Percentiles rank a stretch among this genome's conserved stretches.
Conservation (phyloP, 2,888 invertebrate genomes). For the Lasioglossum morio region DNA sequence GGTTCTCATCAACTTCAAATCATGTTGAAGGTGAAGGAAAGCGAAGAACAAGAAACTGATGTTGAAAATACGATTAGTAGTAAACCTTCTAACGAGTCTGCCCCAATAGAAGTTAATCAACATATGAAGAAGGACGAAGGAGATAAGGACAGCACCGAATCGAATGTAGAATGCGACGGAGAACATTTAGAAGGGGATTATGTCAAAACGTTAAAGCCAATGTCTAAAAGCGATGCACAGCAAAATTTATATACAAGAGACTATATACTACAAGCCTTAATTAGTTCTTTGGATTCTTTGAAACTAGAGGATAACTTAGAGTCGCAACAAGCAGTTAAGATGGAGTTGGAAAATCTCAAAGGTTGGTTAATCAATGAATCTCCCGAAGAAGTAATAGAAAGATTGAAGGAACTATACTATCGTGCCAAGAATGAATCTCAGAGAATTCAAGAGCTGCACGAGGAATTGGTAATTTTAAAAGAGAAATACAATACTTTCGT, state of each 20-base stretch:
- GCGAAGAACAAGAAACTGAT: conserved; percentile 6
- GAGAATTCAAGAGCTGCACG: conserved; percentile 88
- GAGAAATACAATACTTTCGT: conserved; percentile 89
- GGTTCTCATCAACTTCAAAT: conserved; percentile 53
- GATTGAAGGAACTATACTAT: conserved; percentile 77
- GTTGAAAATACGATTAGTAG: conserved; percentile 1
- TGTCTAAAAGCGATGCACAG: conserved; percentile 68
- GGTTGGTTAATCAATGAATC: conserved; percentile 79
- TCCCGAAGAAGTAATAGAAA: conserved; percentile 74
- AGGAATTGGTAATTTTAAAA: conserved; percentile 90
- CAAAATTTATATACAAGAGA: conserved; percentile 71
- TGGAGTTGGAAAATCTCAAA: conserved; percentile 77
- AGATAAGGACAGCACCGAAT: conserved; percentile 61
- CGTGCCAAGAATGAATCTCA: conserved; percentile 84
- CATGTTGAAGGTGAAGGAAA: conserved; percentile 47
- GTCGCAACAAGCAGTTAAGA: conserved; percentile 74
- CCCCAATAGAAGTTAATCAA: conserved; percentile 20
- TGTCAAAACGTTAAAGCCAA: conserved; percentile 77
- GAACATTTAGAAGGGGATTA: conserved; percentile 76
- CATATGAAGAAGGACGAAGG: conserved; percentile 46
- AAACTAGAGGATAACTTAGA: conserved; percentile 72
- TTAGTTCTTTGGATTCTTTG: conserved; percentile 75
- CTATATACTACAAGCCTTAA: conserved; percentile 74
- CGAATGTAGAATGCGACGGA: conserved; percentile 59
- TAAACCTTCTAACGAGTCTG: conserved; percentile 10